These are phyloP conservation scores for Nothoprocta perdicaria DNA, from an alignment of 2,113 vertebrate genomes.

Conservation along the genomic window DNA sequence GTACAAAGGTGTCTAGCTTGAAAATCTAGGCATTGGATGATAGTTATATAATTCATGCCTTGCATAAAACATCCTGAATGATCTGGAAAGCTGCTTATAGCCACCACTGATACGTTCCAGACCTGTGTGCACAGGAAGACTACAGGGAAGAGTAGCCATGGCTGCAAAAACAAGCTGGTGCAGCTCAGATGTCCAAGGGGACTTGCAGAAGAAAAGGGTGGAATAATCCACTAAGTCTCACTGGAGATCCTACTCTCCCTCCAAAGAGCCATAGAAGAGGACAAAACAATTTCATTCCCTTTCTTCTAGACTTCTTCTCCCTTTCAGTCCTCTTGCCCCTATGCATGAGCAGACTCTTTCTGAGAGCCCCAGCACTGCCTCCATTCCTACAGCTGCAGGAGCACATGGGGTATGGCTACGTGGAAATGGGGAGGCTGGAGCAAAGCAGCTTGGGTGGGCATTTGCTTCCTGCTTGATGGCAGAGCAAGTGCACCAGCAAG, in stretches of 20 bases:
- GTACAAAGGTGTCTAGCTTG: accelerated
- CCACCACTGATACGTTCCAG: background rate
- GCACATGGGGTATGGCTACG: background rate
- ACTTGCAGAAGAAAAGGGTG: background rate
- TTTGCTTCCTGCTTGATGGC: background rate
- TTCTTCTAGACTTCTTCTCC: background rate
- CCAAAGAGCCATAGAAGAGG: background rate
- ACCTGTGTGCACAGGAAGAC: background rate
- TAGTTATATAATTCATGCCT: accelerated
- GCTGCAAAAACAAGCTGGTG: background rate
- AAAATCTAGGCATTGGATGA: background rate
- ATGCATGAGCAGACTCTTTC: background rate
- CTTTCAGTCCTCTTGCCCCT: background rate
- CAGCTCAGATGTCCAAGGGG: background rate
- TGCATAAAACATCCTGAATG: background rate
- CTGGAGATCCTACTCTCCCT: background rate
- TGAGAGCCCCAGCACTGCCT: background rate
- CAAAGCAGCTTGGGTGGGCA: background rate
- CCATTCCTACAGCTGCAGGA: background rate
- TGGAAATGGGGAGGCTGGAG: background rate
- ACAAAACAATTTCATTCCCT: background rate
- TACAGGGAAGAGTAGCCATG: background rate
- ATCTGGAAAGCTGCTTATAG: background rate
- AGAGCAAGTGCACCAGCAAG: background rate
- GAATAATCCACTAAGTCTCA: background rate